phyloP scores from a whole-genome alignment of 1,140 invertebrate species.

The Drosophila bipectinata region DNA sequence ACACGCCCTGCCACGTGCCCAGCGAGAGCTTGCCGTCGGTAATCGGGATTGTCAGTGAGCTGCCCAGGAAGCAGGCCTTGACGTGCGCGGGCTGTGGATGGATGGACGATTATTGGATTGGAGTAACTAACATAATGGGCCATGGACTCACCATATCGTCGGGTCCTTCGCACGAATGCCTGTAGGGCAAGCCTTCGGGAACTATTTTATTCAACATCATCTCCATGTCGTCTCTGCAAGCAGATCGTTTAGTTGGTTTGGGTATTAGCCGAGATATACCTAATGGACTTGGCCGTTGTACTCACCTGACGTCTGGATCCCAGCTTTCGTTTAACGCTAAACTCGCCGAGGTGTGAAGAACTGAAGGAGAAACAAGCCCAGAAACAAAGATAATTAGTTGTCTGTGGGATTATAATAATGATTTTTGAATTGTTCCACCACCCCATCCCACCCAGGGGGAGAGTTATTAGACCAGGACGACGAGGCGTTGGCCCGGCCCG shows the following conservation, averaged over 20 bases:
- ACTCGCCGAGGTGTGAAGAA: conserved; percentile 98
- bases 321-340: conserved; percentile 98
- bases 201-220: conserved; percentile 99
- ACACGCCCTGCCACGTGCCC: conserved; percentile 98
- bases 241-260: neutral
- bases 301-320: conserved; percentile 94
- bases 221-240: conserved; percentile 95
- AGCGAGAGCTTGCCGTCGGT: conserved; percentile 97
- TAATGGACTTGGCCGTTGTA: neutral
- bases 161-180: conserved; percentile 98
- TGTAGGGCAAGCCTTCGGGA: conserved; percentile 97
- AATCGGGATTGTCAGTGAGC: conserved; percentile 97
- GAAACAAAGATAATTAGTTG: conserved; percentile 62
- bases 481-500: conserved; percentile 12
- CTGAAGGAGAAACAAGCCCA: conserved; percentile 86
- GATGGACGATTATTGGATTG: neutral
- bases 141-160: conserved; percentile 94
- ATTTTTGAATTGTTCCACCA: conserved; percentile 14
- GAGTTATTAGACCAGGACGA: conserved; percentile 63
- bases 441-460: neutral
- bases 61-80: conserved; percentile 98
- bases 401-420: conserved; percentile 36
- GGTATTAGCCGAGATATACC: neutral
- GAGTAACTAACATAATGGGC: neutral
- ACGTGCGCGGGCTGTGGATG: conserved; percentile 94